These are phyloP conservation scores for Chaetophractus vellerosus DNA, from an alignment of 2,797 vertebrate genomes.

Conservation along the genomic window DNA sequence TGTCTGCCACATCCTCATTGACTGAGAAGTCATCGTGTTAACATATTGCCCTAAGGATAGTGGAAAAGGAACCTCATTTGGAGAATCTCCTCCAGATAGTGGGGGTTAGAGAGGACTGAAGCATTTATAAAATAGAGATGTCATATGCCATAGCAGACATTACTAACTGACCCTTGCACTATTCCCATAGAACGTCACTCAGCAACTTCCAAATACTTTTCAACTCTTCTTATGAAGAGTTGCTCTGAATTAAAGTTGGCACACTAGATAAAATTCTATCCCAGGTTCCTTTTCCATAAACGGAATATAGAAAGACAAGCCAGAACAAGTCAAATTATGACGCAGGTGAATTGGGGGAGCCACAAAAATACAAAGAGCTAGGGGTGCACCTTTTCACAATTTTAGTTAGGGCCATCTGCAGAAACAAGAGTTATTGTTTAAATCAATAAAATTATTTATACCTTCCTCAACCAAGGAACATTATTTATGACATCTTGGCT, in stretches of 20 bases:
- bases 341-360: not conserved
- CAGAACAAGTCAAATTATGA: not conserved
- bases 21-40: not conserved
- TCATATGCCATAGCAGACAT: not conserved
- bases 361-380: not conserved
- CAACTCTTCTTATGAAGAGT: not conserved
- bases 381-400: not conserved
- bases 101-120: not conserved
- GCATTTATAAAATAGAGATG: not conserved
- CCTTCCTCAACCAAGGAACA: not conserved
- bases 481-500: slow-evolving; percentile 26
- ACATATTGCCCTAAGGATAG: not conserved
- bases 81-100: not conserved
- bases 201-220: not conserved
- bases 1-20: not conserved
- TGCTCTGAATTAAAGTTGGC: not conserved
- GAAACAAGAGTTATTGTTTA: not conserved
- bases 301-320: not conserved
- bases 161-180: not conserved
- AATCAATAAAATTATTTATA: slow-evolving; percentile 14
- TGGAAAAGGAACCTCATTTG: not conserved
- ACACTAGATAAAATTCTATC: not conserved
- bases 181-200: not conserved
- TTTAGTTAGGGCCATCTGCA: not conserved
- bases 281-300: not conserved